A percentile compares a stretch with the other conserved stretches of the same genome.
phyloP scores from a whole-genome alignment of 2,113 vertebrate genomes.

The Atrichornis clamosus region DNA sequence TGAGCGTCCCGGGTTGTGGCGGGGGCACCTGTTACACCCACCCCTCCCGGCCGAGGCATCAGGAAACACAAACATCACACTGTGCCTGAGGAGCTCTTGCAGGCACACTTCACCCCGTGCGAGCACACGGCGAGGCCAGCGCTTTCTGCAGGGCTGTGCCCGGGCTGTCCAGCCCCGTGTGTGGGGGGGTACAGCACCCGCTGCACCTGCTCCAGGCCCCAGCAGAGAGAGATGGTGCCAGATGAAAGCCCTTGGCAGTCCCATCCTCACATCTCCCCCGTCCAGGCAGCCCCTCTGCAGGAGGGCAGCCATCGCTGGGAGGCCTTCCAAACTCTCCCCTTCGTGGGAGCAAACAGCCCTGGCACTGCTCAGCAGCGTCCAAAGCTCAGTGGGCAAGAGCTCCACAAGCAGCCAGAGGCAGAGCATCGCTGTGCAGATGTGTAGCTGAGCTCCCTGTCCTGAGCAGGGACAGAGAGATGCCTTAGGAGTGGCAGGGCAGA shows the following conservation, averaged over 20 bases:
- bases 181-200: background rate
- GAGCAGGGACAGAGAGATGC: background rate
- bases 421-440: background rate
- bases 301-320: background rate
- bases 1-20: background rate
- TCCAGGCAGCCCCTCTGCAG: background rate
- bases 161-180: rapidly evolving
- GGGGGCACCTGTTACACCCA: background rate
- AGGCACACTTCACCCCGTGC: background rate
- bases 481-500: background rate
- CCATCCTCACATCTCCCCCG: background rate
- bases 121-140: rapidly evolving
- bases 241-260: background rate
- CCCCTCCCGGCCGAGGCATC: background rate
- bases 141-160: background rate
- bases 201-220: background rate
- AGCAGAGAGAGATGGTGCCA: background rate
- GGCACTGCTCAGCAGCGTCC: background rate
- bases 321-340: background rate
- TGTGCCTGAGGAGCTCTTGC: background rate
- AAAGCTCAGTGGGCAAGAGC: background rate
- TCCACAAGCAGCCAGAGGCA: background rate
- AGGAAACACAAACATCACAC: background rate
- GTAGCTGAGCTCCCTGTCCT: background rate
- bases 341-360: background rate